These are phyloP conservation scores for Luffia ferchaultella DNA, from an alignment of 2,888 invertebrate genomes.

Conservation along the genomic window DNA sequence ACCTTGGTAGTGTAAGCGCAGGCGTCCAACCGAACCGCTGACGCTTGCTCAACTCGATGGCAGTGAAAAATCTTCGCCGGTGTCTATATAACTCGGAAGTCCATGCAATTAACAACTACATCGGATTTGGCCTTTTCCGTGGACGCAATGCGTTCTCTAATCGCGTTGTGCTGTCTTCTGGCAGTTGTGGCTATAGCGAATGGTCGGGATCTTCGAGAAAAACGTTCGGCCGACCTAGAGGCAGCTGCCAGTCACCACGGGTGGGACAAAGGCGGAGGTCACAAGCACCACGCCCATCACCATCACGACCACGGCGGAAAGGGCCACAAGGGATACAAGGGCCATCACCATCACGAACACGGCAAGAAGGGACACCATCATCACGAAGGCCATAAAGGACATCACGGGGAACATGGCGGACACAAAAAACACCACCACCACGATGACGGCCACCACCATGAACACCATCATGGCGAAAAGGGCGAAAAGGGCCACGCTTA, in stretches of 20 bases:
- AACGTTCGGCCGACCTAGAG: slow-evolving; percentile 57
- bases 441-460: slow-evolving; percentile 70
- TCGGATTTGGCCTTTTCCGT: slow-evolving; percentile 27
- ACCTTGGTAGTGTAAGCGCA: slow-evolving; percentile 40
- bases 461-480: slow-evolving; percentile 71
- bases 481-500: slow-evolving; percentile 67
- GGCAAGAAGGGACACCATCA: slow-evolving; percentile 78
- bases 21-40: slow-evolving; percentile 30
- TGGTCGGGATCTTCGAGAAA: slow-evolving; percentile 43
- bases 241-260: slow-evolving; percentile 48
- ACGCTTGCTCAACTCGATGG: slow-evolving; percentile 37
- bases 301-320: slow-evolving; percentile 72
- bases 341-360: slow-evolving; percentile 71
- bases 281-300: slow-evolving; percentile 70
- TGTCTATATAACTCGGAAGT: slow-evolving; percentile 51
- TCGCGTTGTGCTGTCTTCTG: slow-evolving; percentile 44
- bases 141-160: slow-evolving; percentile 39
- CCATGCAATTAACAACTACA: slow-evolving; percentile 30
- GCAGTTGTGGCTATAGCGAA: slow-evolving; percentile 26
- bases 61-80: slow-evolving; percentile 33
- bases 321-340: slow-evolving; percentile 75
- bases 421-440: slow-evolving; percentile 72
- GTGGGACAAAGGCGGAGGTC: slow-evolving; percentile 66
- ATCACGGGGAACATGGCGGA: slow-evolving; percentile 67
- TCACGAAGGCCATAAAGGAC: slow-evolving; percentile 69